Base-by-base conservation (phyloP, 2,888 invertebrate species). In the Thecophora atra region DNA sequence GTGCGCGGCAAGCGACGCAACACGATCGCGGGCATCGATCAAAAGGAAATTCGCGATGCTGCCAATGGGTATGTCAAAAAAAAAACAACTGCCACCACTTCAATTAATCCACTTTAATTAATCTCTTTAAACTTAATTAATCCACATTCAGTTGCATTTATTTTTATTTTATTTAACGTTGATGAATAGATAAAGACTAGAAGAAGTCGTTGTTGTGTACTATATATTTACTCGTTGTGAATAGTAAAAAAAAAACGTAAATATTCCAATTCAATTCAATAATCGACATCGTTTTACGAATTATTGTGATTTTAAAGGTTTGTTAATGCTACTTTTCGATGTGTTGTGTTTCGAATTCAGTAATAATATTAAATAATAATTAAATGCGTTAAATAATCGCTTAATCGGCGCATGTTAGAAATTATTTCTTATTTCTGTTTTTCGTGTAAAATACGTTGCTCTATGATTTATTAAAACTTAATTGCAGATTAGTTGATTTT, bases 1-100 rank as follows among this genome's bases (percentile, higher is more conserved):
- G 91, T 93, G 76, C 89, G 94, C 79, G 93, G 92, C 87, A 93
- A 94, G 88, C 90, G 95, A 89, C 90, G 96, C 85, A 96, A 96
- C 88, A 96, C 96, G 82, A 92, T 96, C 85, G 94, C 95, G 81
- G 95, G 95, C 86, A 95, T 93, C 81, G 95, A 95, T 89, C 93
- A 94, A 85, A 94, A 93, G 88, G 95, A 95, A 89, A 93, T 95
- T 87, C 91, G 92, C 87, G 92, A 93, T 87, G 94, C 94, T 83
- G 90, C 94, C 82, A 92, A 92, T 88, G 93, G 93, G 94, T 94
- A 89, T 90, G 93, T 91, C 65, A 58, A 51, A 30, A 42, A n/a
- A 63, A n/a, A 13, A 19, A 30, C 0, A 26, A 56, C 19, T 1
- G 24, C 15, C 56, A 44, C 13, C 42, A 19, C 3, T 65, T 17